A percentile compares a stretch with the other conserved stretches of the same genome.
phyloP scores from a whole-genome alignment of 2,888 invertebrate species.

The Heteropelma amictum region DNA sequence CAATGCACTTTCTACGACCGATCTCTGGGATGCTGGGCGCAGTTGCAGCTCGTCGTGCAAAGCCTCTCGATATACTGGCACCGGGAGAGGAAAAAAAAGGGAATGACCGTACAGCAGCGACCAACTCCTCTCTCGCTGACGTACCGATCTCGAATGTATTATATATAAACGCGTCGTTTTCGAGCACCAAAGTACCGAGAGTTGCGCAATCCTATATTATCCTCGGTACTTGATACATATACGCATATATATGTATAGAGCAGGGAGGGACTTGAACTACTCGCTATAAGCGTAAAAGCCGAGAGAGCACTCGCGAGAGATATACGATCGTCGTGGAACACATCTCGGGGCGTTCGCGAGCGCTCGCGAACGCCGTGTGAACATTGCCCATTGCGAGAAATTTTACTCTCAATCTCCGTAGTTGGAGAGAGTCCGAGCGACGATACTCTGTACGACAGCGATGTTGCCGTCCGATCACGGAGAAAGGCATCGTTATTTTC shows the following conservation, averaged over 20 bases:
- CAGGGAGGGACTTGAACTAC: conserved; percentile 1
- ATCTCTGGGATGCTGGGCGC: conserved; percentile 57
- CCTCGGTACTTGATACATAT: background rate
- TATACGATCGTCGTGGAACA: conserved; percentile 63
- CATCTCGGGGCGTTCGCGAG: conserved; percentile 58
- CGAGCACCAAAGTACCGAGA: conserved; percentile 5
- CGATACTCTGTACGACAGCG: conserved; percentile 5
- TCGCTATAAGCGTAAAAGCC: background rate
- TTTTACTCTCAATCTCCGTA: conserved; percentile 26
- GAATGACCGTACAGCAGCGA: background rate
- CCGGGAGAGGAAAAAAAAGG: conserved; percentile 12
- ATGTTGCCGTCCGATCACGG: background rate
- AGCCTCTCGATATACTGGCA: background rate
- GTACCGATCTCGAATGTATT: background rate
- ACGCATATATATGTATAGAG: background rate
- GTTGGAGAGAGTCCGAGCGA: conserved; percentile 21
- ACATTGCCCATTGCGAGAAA: background rate
- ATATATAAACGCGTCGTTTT: conserved; percentile 2
- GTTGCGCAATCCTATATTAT: conserved; percentile 30
- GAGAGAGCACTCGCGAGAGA: conserved; percentile 53
- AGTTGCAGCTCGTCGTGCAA: conserved; percentile 41
- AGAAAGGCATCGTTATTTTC: too few relatives aligned
- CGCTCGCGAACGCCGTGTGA: conserved; percentile 41
- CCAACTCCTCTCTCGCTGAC: conserved; percentile 11
- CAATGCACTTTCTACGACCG: conserved; percentile 75